Conservation (phyloP, 2,888 invertebrate genomes). For the Parnassius glacialis region DNA sequence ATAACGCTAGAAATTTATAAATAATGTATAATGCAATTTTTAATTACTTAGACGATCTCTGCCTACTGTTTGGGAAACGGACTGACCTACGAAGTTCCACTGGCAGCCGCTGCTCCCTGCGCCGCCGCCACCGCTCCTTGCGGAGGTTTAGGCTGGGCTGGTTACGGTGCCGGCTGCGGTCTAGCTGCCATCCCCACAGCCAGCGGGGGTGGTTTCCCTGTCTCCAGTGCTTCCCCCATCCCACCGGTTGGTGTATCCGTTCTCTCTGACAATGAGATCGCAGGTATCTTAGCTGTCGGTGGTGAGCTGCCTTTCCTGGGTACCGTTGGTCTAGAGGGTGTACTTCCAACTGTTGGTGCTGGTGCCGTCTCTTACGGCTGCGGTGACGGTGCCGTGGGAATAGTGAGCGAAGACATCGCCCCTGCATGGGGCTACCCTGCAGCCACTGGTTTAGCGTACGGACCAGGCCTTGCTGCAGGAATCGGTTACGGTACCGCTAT, state of each 20-base stretch:
- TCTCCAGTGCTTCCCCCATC: slow-evolving; percentile 27
- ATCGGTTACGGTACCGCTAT: slow-evolving; percentile 24
- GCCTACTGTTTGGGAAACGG: slow-evolving; percentile 27
- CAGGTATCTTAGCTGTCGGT: too few relatives aligned
- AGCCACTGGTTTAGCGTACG: slow-evolving; percentile 27
- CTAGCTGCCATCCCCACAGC: slow-evolving; percentile 18
- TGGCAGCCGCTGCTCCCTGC: slow-evolving; percentile 24
- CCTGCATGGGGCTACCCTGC: slow-evolving; percentile 19
- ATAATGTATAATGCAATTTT: background rate
- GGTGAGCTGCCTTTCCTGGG: too few relatives aligned
- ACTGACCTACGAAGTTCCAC: slow-evolving; percentile 21
- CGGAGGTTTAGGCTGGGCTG: slow-evolving; percentile 18
- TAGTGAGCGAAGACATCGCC: slow-evolving; percentile 32
- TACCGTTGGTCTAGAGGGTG: too few relatives aligned
- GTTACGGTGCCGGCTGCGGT: slow-evolving; percentile 24
- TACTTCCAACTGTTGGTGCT: slow-evolving; percentile 31
- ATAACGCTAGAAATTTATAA: too few relatives aligned
- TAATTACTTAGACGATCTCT: slow-evolving; percentile 19
- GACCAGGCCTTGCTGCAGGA: slow-evolving; percentile 25
- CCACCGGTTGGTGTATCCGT: too few relatives aligned
- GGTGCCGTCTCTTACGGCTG: slow-evolving; percentile 42
- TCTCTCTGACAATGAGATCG: too few relatives aligned
- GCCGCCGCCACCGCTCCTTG: slow-evolving; percentile 25
- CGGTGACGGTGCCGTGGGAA: slow-evolving; percentile 33
- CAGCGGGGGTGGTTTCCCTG: slow-evolving; percentile 34